Percentiles rank a stretch among this genome's conserved stretches.
These are phyloP conservation scores for Hyla sarda DNA, from an alignment of 2,113 vertebrate genomes.

Conservation along the genomic window DNA sequence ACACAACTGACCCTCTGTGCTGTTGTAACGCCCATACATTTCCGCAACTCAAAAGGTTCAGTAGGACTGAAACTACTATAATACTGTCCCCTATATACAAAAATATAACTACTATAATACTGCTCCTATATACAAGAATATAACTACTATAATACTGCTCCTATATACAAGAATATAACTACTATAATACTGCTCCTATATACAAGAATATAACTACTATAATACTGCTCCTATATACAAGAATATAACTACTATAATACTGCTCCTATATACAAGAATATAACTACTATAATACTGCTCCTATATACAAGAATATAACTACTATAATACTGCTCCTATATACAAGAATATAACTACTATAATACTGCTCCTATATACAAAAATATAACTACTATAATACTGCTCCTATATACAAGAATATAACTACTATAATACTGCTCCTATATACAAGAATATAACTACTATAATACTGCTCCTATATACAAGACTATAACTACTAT, in stretches of 20 bases:
- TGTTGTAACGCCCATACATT: not conserved
- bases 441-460: slow-evolving; percentile 1
- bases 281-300: slow-evolving; percentile 7
- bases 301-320: not conserved
- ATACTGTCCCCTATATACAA: too few relatives aligned
- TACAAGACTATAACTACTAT: slow-evolving; percentile 3
- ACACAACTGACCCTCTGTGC: not conserved
- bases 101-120: not conserved
- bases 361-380: not conserved
- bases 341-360: slow-evolving; percentile 1
- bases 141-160: not conserved
- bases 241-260: slow-evolving; percentile 18
- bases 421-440: not conserved
- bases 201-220: slow-evolving; percentile 7
- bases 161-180: too few relatives aligned
- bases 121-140: not conserved
- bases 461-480: not conserved
- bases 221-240: not conserved
- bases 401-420: not conserved
- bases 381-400: slow-evolving; percentile 10
- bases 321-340: not conserved
- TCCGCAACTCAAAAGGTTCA: not conserved
- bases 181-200: too few relatives aligned
- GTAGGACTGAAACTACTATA: not conserved
- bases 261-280: not conserved